A percentile compares a stretch with the other conserved stretches of the same genome.
Conservation (phyloP, 2,797 vertebrate species). For the Neosalanx taihuensis region DNA sequence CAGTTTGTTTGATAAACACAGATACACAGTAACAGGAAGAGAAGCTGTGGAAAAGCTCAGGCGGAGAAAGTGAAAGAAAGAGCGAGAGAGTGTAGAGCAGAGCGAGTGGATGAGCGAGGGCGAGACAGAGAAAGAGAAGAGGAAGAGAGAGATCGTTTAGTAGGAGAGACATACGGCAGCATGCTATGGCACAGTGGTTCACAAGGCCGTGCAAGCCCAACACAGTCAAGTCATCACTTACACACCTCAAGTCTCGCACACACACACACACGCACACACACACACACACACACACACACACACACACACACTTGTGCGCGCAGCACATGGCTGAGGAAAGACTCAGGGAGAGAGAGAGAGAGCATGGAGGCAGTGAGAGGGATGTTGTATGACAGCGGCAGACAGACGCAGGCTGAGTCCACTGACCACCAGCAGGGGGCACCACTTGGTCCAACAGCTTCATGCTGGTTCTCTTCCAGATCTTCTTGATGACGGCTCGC, state of each 20-base stretch:
- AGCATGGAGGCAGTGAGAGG: slow-evolving; percentile 54
- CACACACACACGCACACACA: slow-evolving; percentile 5
- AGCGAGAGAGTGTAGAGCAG: slow-evolving; percentile 36
- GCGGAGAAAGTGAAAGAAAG: slow-evolving; percentile 54
- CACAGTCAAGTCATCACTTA: slow-evolving; percentile 62
- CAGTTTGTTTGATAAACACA: slow-evolving; percentile 61
- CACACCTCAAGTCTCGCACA: slow-evolving; percentile 30
- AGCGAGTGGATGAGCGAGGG: slow-evolving; percentile 18
- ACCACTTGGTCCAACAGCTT: slow-evolving; percentile 98
- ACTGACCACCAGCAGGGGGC: slow-evolving; percentile 98
- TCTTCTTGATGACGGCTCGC: slow-evolving; percentile 98
- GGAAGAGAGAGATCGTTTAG: slow-evolving; percentile 24
- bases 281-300: slow-evolving; percentile 55
- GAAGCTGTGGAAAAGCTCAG: slow-evolving; percentile 90
- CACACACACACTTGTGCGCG: slow-evolving; percentile 51
- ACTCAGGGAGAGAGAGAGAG: slow-evolving; percentile 59
- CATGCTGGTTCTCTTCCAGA: slow-evolving; percentile 99
- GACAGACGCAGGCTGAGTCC: slow-evolving; percentile 32
- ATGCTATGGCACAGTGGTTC: slow-evolving; percentile 76
- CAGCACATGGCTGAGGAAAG: slow-evolving; percentile 57
- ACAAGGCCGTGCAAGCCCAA: slow-evolving; percentile 88
- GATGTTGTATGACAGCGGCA: slow-evolving; percentile 22
- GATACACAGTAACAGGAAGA: slow-evolving; percentile 79
- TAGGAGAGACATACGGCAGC: slow-evolving; percentile 56
- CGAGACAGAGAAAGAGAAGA: slow-evolving; percentile 43